phyloP scores from a whole-genome alignment of 2,888 invertebrate genomes.

The Tineola bisselliella region DNA sequence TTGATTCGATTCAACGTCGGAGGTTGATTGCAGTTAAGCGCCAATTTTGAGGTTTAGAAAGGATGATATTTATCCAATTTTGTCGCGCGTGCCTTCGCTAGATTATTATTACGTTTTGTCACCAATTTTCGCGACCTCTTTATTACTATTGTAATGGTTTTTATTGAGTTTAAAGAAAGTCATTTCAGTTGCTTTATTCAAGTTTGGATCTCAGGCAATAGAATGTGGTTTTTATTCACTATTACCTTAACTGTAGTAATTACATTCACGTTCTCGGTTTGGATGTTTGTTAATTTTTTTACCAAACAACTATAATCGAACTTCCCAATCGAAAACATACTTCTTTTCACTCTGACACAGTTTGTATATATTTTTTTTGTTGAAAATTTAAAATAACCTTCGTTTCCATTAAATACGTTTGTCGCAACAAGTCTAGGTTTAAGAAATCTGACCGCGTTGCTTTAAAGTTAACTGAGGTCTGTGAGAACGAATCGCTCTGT shows the following conservation, averaged over 20 bases:
- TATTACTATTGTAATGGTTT: background rate
- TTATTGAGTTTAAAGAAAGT: constrained; percentile 2
- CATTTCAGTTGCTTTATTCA: background rate
- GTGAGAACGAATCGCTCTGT: constrained; percentile 46
- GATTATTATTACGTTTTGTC: background rate
- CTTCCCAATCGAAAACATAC: background rate
- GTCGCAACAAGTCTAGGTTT: constrained; percentile 15
- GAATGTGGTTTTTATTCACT: background rate
- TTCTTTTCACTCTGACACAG: background rate
- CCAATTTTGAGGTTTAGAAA: background rate
- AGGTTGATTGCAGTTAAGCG: constrained; percentile 7
- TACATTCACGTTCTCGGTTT: background rate
- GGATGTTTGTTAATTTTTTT: background rate
- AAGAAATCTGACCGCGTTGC: constrained; percentile 35
- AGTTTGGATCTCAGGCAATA: background rate
- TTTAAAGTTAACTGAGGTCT: constrained; percentile 26
- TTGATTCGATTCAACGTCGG: constrained; percentile 21
- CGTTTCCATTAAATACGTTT: background rate
- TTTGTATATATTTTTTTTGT: background rate
- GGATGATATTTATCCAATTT: background rate
- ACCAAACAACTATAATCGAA: no score
- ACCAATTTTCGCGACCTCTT: background rate
- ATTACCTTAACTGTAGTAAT: background rate
- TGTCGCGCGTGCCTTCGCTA: background rate
- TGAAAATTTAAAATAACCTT: background rate